These are phyloP conservation scores for Melanotaenia boesemani DNA, from an alignment of 2,797 vertebrate genomes.

Conservation along the genomic window DNA sequence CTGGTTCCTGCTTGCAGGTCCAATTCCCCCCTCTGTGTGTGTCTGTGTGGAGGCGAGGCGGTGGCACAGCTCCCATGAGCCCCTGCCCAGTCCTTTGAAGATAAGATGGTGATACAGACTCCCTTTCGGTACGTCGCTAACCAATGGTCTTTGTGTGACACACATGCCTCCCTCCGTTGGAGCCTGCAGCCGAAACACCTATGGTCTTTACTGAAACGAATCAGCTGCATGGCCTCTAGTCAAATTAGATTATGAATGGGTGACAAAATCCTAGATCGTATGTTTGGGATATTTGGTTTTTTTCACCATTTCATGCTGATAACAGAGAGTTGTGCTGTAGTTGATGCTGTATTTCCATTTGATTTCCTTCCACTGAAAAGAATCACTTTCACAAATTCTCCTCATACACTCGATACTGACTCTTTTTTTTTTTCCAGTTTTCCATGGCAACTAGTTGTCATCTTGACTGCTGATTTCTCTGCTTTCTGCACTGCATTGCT, in stretches of 20 bases:
- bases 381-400: slow-evolving; percentile 65
- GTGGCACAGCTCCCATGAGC: slow-evolving; percentile 82
- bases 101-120: slow-evolving; percentile 87
- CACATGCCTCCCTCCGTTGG: slow-evolving; percentile 74
- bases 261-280: slow-evolving; percentile 74
- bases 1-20: slow-evolving; percentile 82
- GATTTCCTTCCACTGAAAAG: slow-evolving; percentile 68
- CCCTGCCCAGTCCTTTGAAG: slow-evolving; percentile 86
- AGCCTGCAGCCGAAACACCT: slow-evolving; percentile 81
- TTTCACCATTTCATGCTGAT: slow-evolving; percentile 69
- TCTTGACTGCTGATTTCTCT: slow-evolving; percentile 68
- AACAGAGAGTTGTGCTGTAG: slow-evolving; percentile 63
- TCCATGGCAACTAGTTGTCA: slow-evolving; percentile 74
- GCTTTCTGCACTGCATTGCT: slow-evolving; percentile 62
- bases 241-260: slow-evolving; percentile 80
- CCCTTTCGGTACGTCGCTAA: slow-evolving; percentile 83
- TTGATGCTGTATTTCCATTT: slow-evolving; percentile 71
- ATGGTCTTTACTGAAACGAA: slow-evolving; percentile 80
- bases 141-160: slow-evolving; percentile 81
- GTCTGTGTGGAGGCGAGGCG: slow-evolving; percentile 79
- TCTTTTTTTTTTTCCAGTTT: slow-evolving; percentile 59
- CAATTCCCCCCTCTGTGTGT: slow-evolving; percentile 82
- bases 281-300: slow-evolving; percentile 67
- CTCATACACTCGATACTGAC: slow-evolving; percentile 44
- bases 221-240: slow-evolving; percentile 68